Evolutionary conservation across 2,797 vertebrate genomes (phyloP).

Genomic region (Sternarchorhynchus goeldii): DNA sequence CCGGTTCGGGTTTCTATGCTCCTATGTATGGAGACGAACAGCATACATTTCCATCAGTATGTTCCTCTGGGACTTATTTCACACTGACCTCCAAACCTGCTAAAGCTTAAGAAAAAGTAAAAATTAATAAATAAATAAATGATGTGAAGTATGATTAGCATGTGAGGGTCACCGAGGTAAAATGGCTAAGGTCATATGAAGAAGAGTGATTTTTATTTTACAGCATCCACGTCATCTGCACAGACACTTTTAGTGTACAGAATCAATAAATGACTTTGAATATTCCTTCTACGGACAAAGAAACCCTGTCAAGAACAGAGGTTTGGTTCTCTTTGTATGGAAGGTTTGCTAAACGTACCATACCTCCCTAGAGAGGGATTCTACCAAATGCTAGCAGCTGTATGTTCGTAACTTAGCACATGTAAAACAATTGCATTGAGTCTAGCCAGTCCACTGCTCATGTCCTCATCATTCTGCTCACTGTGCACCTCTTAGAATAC

Average conservation of each 20-base stretch:
- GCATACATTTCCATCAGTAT: slow-evolving; percentile 17
- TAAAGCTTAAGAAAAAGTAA: slow-evolving; percentile 4
- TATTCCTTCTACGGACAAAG: background rate
- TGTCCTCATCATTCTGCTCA: slow-evolving; percentile 34
- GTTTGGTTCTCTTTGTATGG: background rate
- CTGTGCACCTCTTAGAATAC: slow-evolving; percentile 40
- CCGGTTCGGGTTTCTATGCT: slow-evolving; percentile 28
- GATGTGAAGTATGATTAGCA: background rate
- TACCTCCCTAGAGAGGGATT: slow-evolving; percentile 24
- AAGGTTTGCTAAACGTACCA: background rate
- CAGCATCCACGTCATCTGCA: background rate
- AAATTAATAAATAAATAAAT: background rate
- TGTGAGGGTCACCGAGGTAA: background rate
- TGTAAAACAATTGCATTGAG: slow-evolving; percentile 23
- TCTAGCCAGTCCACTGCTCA: slow-evolving; percentile 34
- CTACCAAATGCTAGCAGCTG: slow-evolving; percentile 31
- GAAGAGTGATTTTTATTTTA: background rate
- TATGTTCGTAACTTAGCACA: slow-evolving; percentile 19
- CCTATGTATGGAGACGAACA: slow-evolving; percentile 22
- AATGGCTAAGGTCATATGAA: background rate
- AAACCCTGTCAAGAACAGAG: background rate
- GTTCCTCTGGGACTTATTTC: slow-evolving; percentile 15
- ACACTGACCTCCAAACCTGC: slow-evolving; percentile 24
- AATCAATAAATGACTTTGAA: background rate
- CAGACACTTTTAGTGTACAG: background rate